Evolutionary conservation across 2,797 vertebrate genomes (phyloP).

Genomic region (Crocodylus rhombifer): DNA sequence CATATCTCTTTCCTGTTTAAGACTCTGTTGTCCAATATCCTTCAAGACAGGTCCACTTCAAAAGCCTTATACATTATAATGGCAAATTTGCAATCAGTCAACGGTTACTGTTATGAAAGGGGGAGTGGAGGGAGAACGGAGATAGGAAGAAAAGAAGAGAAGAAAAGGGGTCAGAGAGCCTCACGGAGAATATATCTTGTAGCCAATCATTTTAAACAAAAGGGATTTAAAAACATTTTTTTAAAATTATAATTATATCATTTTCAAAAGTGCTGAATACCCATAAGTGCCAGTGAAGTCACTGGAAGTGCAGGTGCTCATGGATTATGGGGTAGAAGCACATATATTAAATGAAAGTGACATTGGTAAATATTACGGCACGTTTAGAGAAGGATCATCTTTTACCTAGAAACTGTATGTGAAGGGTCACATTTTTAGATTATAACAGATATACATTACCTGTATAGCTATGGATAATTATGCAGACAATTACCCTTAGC

Average conservation of each 20-base stretch:
- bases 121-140: background rate
- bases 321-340: background rate
- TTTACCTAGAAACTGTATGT: background rate
- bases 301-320: background rate
- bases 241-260: background rate
- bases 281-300: background rate
- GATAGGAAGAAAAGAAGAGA: background rate
- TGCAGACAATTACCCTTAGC: background rate
- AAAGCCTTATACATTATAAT: background rate
- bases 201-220: background rate
- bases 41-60: background rate
- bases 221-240: fast-evolving
- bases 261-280: background rate
- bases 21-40: background rate
- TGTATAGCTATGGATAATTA: no score
- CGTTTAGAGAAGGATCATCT: background rate
- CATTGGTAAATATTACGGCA: background rate
- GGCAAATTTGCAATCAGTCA: background rate
- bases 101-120: background rate
- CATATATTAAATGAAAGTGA: background rate
- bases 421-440: background rate
- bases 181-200: background rate
- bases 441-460: no score
- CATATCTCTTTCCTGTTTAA: background rate
- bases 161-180: background rate